Evolutionary conservation across 1,140 invertebrate genomes (phyloP).

Genomic region (Radopholus similis): DNA sequence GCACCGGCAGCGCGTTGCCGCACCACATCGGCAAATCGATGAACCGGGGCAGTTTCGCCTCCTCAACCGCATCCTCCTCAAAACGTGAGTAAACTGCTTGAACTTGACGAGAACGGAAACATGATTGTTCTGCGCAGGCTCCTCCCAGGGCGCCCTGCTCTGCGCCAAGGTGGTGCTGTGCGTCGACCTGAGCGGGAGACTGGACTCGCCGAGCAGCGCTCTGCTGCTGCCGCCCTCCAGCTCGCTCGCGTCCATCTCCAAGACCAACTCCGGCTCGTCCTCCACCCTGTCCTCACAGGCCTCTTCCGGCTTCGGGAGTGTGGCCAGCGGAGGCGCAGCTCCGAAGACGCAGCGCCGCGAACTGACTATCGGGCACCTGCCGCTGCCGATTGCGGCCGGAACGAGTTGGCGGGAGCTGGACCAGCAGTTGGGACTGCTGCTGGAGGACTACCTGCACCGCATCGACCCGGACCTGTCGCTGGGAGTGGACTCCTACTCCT

Average conservation of each 20-base stretch:
- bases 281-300: slow-evolving; percentile 24
- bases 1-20: not conserved
- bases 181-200: slow-evolving; percentile 30
- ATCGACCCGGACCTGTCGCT: slow-evolving; percentile 86
- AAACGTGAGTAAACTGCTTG: not conserved
- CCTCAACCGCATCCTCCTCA: not conserved
- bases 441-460: slow-evolving; percentile 83
- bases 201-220: slow-evolving; percentile 29
- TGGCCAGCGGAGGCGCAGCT: not conserved
- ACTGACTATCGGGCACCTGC: slow-evolving; percentile 72
- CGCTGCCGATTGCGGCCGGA: slow-evolving; percentile 28
- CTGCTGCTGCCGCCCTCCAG: slow-evolving; percentile 1
- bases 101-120: no score
- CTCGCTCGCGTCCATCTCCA: slow-evolving; percentile 5
- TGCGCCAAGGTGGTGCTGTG: slow-evolving; percentile 27
- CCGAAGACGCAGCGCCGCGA: slow-evolving; percentile 16
- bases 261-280: slow-evolving; percentile 21
- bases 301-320: slow-evolving; percentile 14
- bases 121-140: no score
- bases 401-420: slow-evolving; percentile 83
- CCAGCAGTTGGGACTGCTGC: slow-evolving; percentile 79
- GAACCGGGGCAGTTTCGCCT: not conserved
- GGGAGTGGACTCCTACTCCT: slow-evolving; percentile 73
- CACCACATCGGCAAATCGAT: not conserved
- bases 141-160: not conserved